Conservation (phyloP, 2,113 vertebrate genomes). For the Pseudorectes ferrugineus region DNA sequence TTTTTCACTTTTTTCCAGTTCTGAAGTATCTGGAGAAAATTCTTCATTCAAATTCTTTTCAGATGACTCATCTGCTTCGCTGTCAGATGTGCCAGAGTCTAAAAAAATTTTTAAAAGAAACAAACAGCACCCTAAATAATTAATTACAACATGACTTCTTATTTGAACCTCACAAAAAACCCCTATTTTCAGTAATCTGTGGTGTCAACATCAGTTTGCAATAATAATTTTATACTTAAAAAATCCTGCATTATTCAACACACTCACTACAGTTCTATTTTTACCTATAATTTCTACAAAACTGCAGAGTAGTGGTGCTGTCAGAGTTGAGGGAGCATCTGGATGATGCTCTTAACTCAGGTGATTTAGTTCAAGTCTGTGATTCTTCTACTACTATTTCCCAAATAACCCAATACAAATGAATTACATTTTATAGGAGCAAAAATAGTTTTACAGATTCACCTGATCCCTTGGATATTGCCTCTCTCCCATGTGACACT, state of each 20-base stretch:
- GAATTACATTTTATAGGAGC: neutral
- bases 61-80: slow-evolving; percentile 75
- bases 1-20: slow-evolving; percentile 69
- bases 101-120: neutral
- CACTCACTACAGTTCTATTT: neutral
- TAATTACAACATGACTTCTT: neutral
- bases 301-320: neutral
- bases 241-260: neutral
- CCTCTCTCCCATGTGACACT: neutral
- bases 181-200: neutral
- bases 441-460: neutral
- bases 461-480: neutral
- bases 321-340: neutral
- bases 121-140: neutral
- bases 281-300: neutral
- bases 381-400: neutral
- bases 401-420: neutral
- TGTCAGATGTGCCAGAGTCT: slow-evolving; percentile 81
- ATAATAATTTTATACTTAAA: neutral
- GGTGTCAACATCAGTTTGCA: neutral
- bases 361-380: neutral
- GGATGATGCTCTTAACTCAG: neutral
- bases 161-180: neutral
- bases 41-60: slow-evolving; percentile 81
- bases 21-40: slow-evolving; percentile 65